phyloP scores from a whole-genome alignment of 2,113 vertebrate species.

The Larimichthys crocea region DNA sequence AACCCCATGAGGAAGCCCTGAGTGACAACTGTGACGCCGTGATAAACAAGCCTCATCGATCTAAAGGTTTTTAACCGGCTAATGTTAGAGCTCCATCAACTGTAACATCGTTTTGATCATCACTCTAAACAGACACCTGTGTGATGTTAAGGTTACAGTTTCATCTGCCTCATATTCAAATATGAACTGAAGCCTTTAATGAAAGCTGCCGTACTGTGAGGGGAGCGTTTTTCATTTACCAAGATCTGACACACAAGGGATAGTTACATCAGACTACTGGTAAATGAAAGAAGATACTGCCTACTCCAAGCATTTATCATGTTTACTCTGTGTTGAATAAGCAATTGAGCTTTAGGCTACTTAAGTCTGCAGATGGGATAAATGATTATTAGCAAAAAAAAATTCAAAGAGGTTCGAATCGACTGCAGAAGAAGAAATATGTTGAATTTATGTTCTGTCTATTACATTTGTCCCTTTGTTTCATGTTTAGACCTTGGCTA shows the following conservation, averaged over 20 bases:
- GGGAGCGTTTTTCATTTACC: slow-evolving; percentile 36
- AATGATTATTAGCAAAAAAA: slow-evolving; percentile 16
- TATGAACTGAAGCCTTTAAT: slow-evolving; percentile 6
- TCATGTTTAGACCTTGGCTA: slow-evolving; percentile 2
- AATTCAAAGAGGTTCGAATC: slow-evolving; percentile 2
- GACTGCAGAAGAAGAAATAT: background rate
- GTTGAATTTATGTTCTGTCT: background rate
- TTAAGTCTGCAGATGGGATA: slow-evolving; percentile 14
- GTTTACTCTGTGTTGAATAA: slow-evolving; percentile 49
- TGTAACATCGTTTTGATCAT: background rate
- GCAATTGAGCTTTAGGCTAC: slow-evolving; percentile 27
- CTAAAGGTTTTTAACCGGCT: slow-evolving; percentile 1
- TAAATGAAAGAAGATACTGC: slow-evolving; percentile 35
- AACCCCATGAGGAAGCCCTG: background rate
- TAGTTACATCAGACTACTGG: slow-evolving; percentile 43
- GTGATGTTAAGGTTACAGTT: slow-evolving; percentile 4
- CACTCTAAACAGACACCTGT: slow-evolving; percentile 13
- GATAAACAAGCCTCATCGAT: slow-evolving; percentile 16
- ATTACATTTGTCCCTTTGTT: background rate
- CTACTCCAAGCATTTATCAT: slow-evolving; percentile 28
- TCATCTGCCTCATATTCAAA: slow-evolving; percentile 7
- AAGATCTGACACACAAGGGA: slow-evolving; percentile 44
- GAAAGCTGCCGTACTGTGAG: slow-evolving; percentile 10
- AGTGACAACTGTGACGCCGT: slow-evolving; percentile 16
- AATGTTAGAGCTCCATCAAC: background rate